Evolutionary conservation across 2,888 invertebrate genomes (phyloP).

Genomic region (Drosophila mimica): DNA sequence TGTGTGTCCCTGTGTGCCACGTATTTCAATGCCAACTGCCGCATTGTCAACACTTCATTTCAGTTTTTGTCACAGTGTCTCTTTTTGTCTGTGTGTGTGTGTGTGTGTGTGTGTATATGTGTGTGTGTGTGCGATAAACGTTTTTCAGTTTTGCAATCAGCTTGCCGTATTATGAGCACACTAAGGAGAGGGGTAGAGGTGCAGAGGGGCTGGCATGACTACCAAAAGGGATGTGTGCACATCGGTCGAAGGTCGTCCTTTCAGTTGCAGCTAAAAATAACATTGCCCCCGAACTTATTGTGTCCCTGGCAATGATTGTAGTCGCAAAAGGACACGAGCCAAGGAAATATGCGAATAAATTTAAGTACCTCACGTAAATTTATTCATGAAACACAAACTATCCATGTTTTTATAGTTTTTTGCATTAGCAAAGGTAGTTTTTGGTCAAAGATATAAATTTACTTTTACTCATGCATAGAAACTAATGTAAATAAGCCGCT

Average conservation of each 20-base stretch:
- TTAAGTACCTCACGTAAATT: background rate
- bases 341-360: slow-evolving; percentile 2
- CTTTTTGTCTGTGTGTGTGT: background rate
- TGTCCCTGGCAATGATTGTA: slow-evolving; percentile 50
- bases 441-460: background rate
- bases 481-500: background rate
- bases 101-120: slow-evolving; percentile 2
- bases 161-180: slow-evolving; percentile 45
- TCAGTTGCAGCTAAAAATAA: slow-evolving; percentile 49
- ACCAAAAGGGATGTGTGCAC: slow-evolving; percentile 54
- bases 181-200: slow-evolving; percentile 6
- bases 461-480: background rate
- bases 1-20: slow-evolving; percentile 36
- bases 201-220: slow-evolving; percentile 11
- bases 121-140: slow-evolving; percentile 34
- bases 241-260: slow-evolving; percentile 54
- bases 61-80: slow-evolving; percentile 13
- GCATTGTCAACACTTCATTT: slow-evolving; percentile 65
- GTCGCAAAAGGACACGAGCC: slow-evolving; percentile 12
- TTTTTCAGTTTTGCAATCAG: slow-evolving; percentile 60
- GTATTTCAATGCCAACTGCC: slow-evolving; percentile 56
- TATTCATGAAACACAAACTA: slow-evolving; percentile 5
- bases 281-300: slow-evolving; percentile 48
- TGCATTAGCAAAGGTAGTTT: background rate
- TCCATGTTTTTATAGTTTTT: background rate